These are phyloP conservation scores for Tiphia femorata DNA, from an alignment of 2,888 invertebrate species.

Conservation along the genomic window DNA sequence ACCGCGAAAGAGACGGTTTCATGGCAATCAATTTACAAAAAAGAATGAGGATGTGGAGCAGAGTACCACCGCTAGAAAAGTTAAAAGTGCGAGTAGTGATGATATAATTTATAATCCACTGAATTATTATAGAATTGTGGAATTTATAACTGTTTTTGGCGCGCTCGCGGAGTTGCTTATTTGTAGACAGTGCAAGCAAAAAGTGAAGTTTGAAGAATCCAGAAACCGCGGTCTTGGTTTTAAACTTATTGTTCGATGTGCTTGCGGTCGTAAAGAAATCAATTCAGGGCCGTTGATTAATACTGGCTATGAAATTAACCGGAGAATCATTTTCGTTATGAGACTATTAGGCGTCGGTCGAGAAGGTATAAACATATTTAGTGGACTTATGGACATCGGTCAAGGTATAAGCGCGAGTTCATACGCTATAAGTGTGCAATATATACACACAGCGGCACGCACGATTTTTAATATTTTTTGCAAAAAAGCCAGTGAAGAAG, in stretches of 20 bases:
- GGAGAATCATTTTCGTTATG: conserved; percentile 48
- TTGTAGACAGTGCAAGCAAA: conserved; percentile 29
- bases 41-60: neutral
- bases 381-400: conserved; percentile 45
- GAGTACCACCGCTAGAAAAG: neutral
- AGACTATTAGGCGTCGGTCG: conserved; percentile 45
- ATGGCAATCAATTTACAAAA: neutral
- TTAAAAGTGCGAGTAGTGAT: neutral
- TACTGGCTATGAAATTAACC: conserved; percentile 48
- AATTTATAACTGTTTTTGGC: conserved; percentile 27
- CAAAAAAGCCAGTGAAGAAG: conserved; percentile 36
- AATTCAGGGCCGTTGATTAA: conserved; percentile 39
- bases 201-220: conserved; percentile 33
- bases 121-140: too few species aligned
- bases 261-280: conserved; percentile 35
- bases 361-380: conserved; percentile 51
- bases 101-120: neutral
- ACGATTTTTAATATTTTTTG: conserved; percentile 25
- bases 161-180: conserved; percentile 26
- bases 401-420: conserved; percentile 29
- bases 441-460: conserved; percentile 27
- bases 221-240: conserved; percentile 37
- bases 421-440: conserved; percentile 30
- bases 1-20: too few species aligned
- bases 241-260: conserved; percentile 32